A percentile compares a stretch with the other conserved stretches of the same genome.
Evolutionary conservation across 2,888 invertebrate species (phyloP).

Genomic region (Leptinotarsa haldemani): DNA sequence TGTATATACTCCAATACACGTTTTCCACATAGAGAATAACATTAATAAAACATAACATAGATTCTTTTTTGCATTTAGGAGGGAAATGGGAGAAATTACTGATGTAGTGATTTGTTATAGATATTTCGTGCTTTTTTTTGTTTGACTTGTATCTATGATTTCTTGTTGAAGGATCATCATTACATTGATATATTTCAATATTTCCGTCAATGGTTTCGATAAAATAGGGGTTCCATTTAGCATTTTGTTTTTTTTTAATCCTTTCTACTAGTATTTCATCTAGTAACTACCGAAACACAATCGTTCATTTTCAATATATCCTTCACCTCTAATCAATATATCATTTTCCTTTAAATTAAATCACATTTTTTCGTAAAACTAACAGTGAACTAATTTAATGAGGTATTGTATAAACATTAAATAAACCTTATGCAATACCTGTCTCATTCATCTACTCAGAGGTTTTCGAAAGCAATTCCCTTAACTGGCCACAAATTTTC

Average conservation of each 20-base stretch:
- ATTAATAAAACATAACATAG: slow-evolving; percentile 10
- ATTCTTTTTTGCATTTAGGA: neutral
- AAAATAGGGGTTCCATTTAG: neutral
- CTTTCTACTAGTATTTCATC: neutral
- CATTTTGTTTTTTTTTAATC: neutral
- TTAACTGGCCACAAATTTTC: slow-evolving; percentile 22
- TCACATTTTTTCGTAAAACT: slow-evolving; percentile 44
- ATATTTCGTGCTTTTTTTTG: neutral
- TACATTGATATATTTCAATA: neutral
- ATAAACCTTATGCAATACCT: slow-evolving; percentile 43
- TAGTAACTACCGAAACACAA: slow-evolving; percentile 14
- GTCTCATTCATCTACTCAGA: slow-evolving; percentile 20
- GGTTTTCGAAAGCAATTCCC: slow-evolving; percentile 38
- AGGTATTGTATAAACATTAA: slow-evolving; percentile 45
- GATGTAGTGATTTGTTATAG: neutral
- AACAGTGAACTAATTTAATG: slow-evolving; percentile 42
- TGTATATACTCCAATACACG: slow-evolving; percentile 33
- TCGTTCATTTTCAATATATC: slow-evolving; percentile 32
- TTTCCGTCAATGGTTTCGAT: neutral
- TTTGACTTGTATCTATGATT: neutral
- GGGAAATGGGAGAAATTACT: neutral
- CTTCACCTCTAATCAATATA: slow-evolving; percentile 34
- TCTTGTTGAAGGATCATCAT: neutral
- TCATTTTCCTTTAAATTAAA: slow-evolving; percentile 39
- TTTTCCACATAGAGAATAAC: slow-evolving; percentile 21